These are phyloP conservation scores for Serripes groenlandicus DNA, from an alignment of 2,888 invertebrate species.

Conservation along the genomic window DNA sequence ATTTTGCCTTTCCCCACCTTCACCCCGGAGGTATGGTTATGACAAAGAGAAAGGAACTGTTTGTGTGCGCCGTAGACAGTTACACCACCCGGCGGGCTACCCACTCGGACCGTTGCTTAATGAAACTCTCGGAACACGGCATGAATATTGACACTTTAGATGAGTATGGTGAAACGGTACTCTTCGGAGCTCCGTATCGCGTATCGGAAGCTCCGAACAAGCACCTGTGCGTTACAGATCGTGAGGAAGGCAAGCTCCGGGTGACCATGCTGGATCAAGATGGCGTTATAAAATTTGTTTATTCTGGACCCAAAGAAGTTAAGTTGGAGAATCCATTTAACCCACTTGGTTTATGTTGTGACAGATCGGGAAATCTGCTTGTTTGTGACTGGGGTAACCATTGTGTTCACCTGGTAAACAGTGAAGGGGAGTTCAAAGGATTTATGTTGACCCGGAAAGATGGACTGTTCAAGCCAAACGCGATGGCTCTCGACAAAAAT, in stretches of 20 bases:
- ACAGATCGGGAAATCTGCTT: constrained; percentile 64
- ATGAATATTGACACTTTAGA: constrained; percentile 71
- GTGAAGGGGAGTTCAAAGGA: constrained; percentile 70
- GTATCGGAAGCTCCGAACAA: constrained; percentile 67
- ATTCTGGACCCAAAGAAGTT: constrained; percentile 65
- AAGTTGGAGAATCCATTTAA: constrained; percentile 69
- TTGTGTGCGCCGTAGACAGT: constrained; percentile 73
- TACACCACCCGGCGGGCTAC: constrained; percentile 68
- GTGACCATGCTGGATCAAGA: constrained; percentile 67
- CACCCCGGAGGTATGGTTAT: constrained; percentile 72
- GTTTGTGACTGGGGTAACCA: constrained; percentile 74
- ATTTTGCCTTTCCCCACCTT: constrained; percentile 69
- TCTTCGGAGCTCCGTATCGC: constrained; percentile 73
- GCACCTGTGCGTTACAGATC: constrained; percentile 69
- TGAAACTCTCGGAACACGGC: constrained; percentile 69
- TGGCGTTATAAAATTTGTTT: constrained; percentile 64
- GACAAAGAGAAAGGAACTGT: constrained; percentile 69
- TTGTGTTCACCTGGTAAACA: constrained; percentile 68
- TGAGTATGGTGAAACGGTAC: constrained; percentile 65
- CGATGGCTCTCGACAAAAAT: constrained; percentile 69
- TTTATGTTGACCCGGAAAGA: constrained; percentile 71
- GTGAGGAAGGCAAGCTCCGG: constrained; percentile 71
- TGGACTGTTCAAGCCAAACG: constrained; percentile 72
- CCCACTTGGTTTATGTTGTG: constrained; percentile 70
- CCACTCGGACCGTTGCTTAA: constrained; percentile 64